These are phyloP conservation scores for Diarsia brunnea DNA, from an alignment of 2,888 invertebrate genomes.

Conservation along the genomic window DNA sequence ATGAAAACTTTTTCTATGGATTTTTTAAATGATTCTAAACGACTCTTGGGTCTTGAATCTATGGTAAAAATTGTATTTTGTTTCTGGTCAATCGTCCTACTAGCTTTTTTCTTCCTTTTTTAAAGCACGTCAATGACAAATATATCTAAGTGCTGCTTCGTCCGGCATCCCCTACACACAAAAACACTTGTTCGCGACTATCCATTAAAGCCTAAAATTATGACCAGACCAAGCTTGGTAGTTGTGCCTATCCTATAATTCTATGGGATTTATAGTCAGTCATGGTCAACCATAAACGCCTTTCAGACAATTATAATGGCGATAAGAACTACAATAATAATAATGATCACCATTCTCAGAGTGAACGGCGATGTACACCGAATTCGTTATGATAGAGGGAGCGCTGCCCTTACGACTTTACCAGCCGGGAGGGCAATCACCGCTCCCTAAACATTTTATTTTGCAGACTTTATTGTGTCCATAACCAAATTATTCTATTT, in stretches of 20 bases:
- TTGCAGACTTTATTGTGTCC: constrained; percentile 51
- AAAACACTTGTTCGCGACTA: neutral
- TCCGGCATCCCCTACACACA: neutral
- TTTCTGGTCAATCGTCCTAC: too few species aligned
- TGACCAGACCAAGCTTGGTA: neutral
- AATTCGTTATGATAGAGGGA: constrained; percentile 46
- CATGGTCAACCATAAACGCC: constrained; percentile 11
- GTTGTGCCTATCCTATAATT: neutral
- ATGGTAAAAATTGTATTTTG: too few species aligned
- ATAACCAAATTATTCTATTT: constrained; percentile 43
- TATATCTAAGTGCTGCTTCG: neutral
- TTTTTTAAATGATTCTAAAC: neutral
- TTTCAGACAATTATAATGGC: constrained; percentile 10
- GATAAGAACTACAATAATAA: constrained; percentile 32
- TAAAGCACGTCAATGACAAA: too few species aligned
- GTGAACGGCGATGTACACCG: constrained; percentile 30
- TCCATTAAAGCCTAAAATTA: neutral
- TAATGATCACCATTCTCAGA: constrained; percentile 28
- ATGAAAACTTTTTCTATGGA: neutral
- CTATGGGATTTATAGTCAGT: neutral
- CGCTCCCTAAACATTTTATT: constrained; percentile 60
- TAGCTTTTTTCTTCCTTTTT: too few species aligned
- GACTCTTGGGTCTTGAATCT: too few species aligned
- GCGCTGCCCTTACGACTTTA: constrained; percentile 59
- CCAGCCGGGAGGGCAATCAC: constrained; percentile 45